Evolutionary conservation across 2,888 invertebrate genomes (phyloP), one percentile per base, ranked within the genome.

Genomic region (Pyrrhosoma nymphula): DNA sequence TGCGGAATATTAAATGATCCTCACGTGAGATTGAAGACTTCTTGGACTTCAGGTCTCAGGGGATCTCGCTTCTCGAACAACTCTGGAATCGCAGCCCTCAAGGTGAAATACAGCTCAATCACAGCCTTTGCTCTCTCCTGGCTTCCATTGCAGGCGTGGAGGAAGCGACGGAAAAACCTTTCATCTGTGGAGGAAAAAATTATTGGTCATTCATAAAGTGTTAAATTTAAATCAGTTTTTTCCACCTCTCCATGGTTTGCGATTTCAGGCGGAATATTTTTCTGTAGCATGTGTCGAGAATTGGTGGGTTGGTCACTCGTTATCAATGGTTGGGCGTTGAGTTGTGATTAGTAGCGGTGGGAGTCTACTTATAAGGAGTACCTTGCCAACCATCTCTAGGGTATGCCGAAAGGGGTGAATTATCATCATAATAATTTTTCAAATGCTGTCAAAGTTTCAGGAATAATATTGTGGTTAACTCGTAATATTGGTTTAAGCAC

Each of bases 111-210:
- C 89, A 96, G 96, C 95, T 97, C 97, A 82, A 97, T 97, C 63
- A 97, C 97, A 95, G 96, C 97, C 96, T 97, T 97, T 4, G 97
- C 97, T 95, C 97, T 97, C 82, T 97, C 97, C 23, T 97, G 96
- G 90, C 97, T 97, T 96, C 97, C 97, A 96, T 97, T 97, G 95
- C 97, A 97, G 95, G 98, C 98, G 97, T 98, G 98, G 16, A 98
- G 97, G 97, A 98, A 98, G 96, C 98, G 97, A 96, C 97, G 97
- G 95, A 98, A 97, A 97, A 97, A 98, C 96, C 98, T 98, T 96
- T 98, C 98, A 0, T 98, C 47, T 96, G 96, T 10, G 18, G 47
- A 47, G 16, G 47, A 26, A 93, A 93, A 93, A 89, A 60, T 56
- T 4, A 23, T 56, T 55, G 47, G 47, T 47, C n/a, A 47, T 89